Evolutionary conservation across 2,888 invertebrate species (phyloP).

Genomic region (Thelaira solivaga): DNA sequence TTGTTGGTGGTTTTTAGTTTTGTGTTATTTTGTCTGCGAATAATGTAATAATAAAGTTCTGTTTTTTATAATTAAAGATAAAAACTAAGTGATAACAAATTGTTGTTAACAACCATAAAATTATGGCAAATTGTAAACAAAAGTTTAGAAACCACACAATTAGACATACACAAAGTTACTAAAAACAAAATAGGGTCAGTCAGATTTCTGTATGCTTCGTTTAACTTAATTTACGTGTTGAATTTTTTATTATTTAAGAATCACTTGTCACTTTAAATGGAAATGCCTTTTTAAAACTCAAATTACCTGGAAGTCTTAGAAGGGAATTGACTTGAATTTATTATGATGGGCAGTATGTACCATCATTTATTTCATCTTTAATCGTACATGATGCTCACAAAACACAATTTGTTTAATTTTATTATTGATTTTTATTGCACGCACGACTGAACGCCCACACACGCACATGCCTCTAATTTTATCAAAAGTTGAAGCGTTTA

Average conservation of each 20-base stretch:
- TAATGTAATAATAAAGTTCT: constrained; percentile 24
- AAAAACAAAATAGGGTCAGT: constrained; percentile 25
- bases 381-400: background rate
- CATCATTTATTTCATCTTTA: background rate
- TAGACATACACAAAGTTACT: background rate
- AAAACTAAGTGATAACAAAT: constrained; percentile 56
- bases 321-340: no score
- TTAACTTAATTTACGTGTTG: no score
- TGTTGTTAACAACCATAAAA: constrained; percentile 53
- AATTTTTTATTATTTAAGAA: no score
- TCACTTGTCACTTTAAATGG: no score
- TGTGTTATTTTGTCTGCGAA: background rate
- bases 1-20: no score
- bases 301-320: no score
- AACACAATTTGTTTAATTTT: background rate
- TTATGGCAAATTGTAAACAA: constrained; percentile 21
- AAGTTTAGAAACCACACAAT: background rate
- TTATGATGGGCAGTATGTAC: no score
- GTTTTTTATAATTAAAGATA: constrained; percentile 53
- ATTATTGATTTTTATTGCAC: constrained; percentile 36
- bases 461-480: no score
- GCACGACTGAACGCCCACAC: constrained; percentile 57
- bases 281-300: no score
- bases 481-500: no score
- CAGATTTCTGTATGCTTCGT: no score